Evolutionary conservation across 2,797 vertebrate genomes (phyloP).

Genomic region (Neoniphon sammara): DNA sequence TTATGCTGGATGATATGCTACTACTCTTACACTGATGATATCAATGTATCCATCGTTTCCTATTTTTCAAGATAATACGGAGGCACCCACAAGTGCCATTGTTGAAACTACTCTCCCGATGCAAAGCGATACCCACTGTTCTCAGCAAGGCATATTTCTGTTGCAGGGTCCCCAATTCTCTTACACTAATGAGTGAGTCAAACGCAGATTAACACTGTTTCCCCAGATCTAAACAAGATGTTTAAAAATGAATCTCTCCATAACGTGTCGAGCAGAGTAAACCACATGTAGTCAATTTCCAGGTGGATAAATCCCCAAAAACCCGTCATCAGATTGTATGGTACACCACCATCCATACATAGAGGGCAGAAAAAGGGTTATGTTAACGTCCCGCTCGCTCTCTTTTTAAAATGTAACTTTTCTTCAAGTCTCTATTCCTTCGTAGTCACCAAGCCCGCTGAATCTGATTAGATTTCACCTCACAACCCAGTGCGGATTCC

Average conservation of each 20-base stretch:
- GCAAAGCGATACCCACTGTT: conserved; percentile 41
- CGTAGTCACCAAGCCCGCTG: conserved; percentile 72
- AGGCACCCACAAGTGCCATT: conserved; percentile 77
- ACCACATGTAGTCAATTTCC: conserved; percentile 37
- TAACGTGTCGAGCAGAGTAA: background rate
- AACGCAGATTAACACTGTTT: conserved; percentile 2
- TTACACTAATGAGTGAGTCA: conserved; percentile 8
- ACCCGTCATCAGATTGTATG: conserved; percentile 34
- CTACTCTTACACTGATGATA: conserved; percentile 62
- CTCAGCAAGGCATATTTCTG: conserved; percentile 24
- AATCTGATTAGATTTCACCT: conserved; percentile 95
- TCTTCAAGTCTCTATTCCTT: conserved; percentile 62
- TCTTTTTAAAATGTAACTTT: conserved; percentile 76
- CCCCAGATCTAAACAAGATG: conserved; percentile 16
- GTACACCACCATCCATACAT: conserved; percentile 48
- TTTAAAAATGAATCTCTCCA: conserved; percentile 24
- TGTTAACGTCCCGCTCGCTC: conserved; percentile 53
- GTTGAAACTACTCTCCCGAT: conserved; percentile 62
- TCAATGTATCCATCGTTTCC: conserved; percentile 62
- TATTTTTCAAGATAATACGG: conserved; percentile 51
- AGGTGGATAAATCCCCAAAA: conserved; percentile 51
- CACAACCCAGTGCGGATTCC: conserved; percentile 94
- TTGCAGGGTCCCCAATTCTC: too few relatives aligned
- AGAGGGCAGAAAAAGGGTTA: conserved; percentile 36
- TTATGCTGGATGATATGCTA: conserved; percentile 58